These are phyloP conservation scores for Otolemur crassicaudatus DNA, from an alignment of 2,797 vertebrate species.

Conservation along the genomic window DNA sequence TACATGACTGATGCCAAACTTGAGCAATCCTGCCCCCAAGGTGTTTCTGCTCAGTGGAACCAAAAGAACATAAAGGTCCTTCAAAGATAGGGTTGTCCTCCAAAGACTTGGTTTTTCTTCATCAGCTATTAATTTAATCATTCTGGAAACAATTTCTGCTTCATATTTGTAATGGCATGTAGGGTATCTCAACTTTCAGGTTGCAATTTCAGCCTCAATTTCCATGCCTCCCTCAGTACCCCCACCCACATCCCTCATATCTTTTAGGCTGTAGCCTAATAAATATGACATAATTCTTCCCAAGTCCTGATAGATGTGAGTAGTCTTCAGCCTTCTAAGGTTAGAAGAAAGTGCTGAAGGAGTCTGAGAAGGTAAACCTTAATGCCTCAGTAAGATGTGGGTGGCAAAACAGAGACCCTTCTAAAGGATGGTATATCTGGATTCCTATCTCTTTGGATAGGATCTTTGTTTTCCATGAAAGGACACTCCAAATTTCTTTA, in stretches of 20 bases:
- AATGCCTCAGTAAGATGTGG: background rate
- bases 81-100: background rate
- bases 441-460: background rate
- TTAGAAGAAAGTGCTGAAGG: background rate
- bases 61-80: background rate
- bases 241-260: background rate
- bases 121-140: background rate
- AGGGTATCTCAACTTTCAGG: background rate
- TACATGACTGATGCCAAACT: background rate
- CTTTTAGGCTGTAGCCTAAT: background rate
- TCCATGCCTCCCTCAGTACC: too few species aligned
- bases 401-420: background rate
- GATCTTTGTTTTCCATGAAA: background rate
- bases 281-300: background rate
- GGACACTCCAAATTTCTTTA: background rate
- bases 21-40: background rate
- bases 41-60: background rate
- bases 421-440: background rate
- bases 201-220: background rate
- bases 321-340: background rate
- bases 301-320: background rate
- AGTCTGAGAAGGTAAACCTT: background rate
- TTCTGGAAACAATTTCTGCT: background rate
- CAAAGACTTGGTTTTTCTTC: background rate
- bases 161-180: background rate